Percentiles rank a stretch among this genome's conserved stretches.
phyloP scores from a whole-genome alignment of 2,797 vertebrate species.

The Eidolon dupreanum region DNA sequence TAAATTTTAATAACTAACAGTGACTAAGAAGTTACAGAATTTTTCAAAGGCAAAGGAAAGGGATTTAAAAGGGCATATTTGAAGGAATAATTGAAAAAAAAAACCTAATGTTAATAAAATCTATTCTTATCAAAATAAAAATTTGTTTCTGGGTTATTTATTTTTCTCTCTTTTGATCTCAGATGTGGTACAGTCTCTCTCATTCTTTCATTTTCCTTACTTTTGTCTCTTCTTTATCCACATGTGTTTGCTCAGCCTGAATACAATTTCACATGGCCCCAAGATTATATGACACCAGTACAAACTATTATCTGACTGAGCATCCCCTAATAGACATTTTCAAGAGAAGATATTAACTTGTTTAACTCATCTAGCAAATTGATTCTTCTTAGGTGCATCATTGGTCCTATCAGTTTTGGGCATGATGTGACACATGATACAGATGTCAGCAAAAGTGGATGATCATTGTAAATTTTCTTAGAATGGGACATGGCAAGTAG shows the following conservation, averaged over 20 bases:
- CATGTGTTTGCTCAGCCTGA: fast-evolving
- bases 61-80: not conserved
- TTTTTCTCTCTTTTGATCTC: not conserved
- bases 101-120: not conserved
- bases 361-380: not conserved
- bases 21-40: not conserved
- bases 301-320: not conserved
- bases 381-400: not conserved
- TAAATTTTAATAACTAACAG: not conserved
- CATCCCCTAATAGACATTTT: not conserved
- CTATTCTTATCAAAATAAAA: not conserved
- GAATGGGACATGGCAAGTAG: not conserved
- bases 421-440: not conserved
- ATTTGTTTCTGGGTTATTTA: not conserved
- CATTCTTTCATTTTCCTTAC: not conserved
- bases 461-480: not conserved
- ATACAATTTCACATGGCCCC: not conserved
- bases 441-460: not conserved
- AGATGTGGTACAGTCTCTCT: not conserved
- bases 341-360: not conserved
- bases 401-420: not conserved
- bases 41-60: not conserved
- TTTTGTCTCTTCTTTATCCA: not conserved
- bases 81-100: constrained; percentile 3
- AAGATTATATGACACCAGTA: not conserved